Percentiles rank a stretch among this genome's conserved stretches.
Conservation (phyloP, 2,797 vertebrate genomes). For the Lindbergichthys nudifrons region DNA sequence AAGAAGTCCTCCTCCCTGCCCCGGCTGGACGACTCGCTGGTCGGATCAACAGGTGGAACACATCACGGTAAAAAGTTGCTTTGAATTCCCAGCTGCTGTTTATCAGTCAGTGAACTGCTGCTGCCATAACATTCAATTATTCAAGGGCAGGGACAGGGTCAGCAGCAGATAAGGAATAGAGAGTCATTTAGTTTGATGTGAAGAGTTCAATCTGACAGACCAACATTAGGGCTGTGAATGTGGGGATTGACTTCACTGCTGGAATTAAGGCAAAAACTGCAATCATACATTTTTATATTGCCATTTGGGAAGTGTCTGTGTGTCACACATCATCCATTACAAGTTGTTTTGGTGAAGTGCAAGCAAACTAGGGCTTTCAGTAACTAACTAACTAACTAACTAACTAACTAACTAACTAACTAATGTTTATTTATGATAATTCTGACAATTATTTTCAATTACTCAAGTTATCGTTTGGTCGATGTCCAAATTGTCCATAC, state of each 20-base stretch:
- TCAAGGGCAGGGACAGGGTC: background rate
- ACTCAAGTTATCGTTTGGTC: no score
- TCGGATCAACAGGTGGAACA: slow-evolving; percentile 69
- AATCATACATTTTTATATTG: no score
- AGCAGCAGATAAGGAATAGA: background rate
- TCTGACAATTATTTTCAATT: no score
- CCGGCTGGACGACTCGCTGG: slow-evolving; percentile 62
- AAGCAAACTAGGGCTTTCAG: no score
- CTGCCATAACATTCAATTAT: background rate
- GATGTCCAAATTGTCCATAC: no score
- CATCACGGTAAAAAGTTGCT: background rate
- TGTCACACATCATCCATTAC: background rate
- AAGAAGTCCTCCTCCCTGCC: slow-evolving; percentile 79
- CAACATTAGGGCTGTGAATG: background rate
- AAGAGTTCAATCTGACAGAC: background rate
- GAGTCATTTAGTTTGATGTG: background rate
- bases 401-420: no score
- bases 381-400: no score
- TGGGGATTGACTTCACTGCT: background rate
- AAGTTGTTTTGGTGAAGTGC: background rate
- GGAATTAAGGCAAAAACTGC: background rate
- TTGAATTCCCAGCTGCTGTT: background rate
- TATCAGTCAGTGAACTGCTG: slow-evolving; percentile 1
- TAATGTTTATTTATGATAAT: no score
- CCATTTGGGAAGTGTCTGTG: no score